phyloP scores from a whole-genome alignment of 2,797 vertebrate species.

The Dendrocincla tyrannina region DNA sequence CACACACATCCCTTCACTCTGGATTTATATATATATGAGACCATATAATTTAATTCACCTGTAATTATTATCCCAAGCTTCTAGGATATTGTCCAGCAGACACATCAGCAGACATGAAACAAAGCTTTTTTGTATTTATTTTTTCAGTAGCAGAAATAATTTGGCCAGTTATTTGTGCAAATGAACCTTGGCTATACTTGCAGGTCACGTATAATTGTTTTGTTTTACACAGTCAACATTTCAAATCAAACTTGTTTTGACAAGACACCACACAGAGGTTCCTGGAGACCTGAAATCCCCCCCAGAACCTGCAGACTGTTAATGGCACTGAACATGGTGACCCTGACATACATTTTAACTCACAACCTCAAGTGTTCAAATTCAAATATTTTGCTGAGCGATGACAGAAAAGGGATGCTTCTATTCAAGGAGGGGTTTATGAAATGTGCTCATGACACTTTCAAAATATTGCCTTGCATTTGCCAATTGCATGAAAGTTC shows the following conservation, averaged over 20 bases:
- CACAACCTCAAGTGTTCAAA: background rate
- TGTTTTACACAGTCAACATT: background rate
- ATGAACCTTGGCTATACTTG: background rate
- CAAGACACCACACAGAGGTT: background rate
- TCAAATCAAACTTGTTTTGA: background rate
- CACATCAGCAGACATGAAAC: background rate
- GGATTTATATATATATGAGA: background rate
- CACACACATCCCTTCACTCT: background rate
- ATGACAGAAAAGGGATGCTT: background rate
- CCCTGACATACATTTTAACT: background rate
- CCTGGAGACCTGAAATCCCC: background rate
- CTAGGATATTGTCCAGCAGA: background rate
- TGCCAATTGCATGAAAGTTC: background rate
- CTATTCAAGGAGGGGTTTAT: background rate
- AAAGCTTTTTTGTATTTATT: background rate
- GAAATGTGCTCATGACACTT: fast-evolving
- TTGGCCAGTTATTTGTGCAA: background rate
- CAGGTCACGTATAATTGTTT: background rate
- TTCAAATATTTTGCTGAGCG: background rate
- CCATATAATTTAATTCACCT: background rate
- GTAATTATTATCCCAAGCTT: background rate
- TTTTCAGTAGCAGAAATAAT: background rate
- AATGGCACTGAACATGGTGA: background rate
- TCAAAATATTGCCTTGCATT: background rate
- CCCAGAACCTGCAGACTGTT: background rate